These are phyloP conservation scores for Linepithema humile DNA, from an alignment of 1,140 invertebrate species.

Conservation along the genomic window DNA sequence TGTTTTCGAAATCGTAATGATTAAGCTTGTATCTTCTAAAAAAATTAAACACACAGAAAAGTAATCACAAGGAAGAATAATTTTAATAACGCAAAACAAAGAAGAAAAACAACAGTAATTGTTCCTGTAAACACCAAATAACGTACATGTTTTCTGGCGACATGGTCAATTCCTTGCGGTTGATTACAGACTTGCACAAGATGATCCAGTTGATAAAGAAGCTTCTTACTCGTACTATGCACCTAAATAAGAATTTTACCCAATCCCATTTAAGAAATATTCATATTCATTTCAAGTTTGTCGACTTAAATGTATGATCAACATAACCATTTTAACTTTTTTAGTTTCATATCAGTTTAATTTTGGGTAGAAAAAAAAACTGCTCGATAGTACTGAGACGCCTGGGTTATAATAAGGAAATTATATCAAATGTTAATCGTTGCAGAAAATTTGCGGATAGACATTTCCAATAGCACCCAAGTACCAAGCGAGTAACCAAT, in stretches of 20 bases:
- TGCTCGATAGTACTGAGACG: conserved; percentile 34
- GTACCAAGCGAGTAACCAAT: conserved; percentile 78
- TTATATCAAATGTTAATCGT: conserved; percentile 62
- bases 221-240: conserved; percentile 98
- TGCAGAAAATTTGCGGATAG: conserved; percentile 58
- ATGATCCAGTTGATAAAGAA: conserved; percentile 97
- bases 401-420: conserved; percentile 43
- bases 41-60: conserved; percentile 6
- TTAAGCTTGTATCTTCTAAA: conserved; percentile 6
- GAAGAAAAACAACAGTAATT: not conserved
- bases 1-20: conserved; percentile 21
- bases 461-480: conserved; percentile 76
- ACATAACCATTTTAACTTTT: conserved; percentile 2
- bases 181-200: conserved; percentile 98
- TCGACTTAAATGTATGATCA: not conserved
- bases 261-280: conserved; percentile 62
- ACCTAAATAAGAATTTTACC: conserved; percentile 88
- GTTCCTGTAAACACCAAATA: conserved; percentile 50
- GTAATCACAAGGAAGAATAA: not conserved
- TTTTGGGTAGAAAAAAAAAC: not conserved
- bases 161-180: conserved; percentile 88
- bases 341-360: not conserved
- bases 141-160: conserved; percentile 90
- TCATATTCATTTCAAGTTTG: not conserved
- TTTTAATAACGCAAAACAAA: conserved; percentile 9